Percentiles rank a stretch among this genome's conserved stretches.
phyloP scores from a whole-genome alignment of 1,140 invertebrate genomes.

The Colletes latitarsis region DNA sequence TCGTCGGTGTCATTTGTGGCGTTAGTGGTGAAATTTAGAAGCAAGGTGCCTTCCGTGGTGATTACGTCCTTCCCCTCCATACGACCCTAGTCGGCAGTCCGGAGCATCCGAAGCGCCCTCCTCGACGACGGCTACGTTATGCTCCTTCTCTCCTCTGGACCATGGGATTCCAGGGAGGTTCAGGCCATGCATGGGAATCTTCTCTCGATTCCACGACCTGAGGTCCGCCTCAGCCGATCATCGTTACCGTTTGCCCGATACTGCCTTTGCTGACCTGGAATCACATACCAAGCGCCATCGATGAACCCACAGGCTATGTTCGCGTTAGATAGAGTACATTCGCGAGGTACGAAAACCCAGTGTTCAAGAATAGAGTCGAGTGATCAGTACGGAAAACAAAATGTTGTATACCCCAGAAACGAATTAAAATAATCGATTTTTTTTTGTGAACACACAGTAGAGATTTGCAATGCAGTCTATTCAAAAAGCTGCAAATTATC shows the following conservation, averaged over 20 bases:
- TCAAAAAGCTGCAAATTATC: too few species aligned
- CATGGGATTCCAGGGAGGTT: slow-evolving; percentile 49
- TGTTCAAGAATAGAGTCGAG: too few species aligned
- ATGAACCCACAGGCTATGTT: too few species aligned
- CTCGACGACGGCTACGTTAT: slow-evolving; percentile 64
- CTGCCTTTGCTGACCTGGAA: slow-evolving; percentile 38
- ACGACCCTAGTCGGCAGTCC: slow-evolving; percentile 78
- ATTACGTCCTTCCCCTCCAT: slow-evolving; percentile 78
- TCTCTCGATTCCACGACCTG: slow-evolving; percentile 26
- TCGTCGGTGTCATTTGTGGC: slow-evolving; percentile 65
- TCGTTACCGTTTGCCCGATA: slow-evolving; percentile 5
- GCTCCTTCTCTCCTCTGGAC: slow-evolving; percentile 55
- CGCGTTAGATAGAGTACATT: too few species aligned
- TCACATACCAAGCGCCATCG: not conserved
- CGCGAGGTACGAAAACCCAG: too few species aligned
- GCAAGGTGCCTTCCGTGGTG: slow-evolving; percentile 73
- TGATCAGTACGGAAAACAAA: too few species aligned
- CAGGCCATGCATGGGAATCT: slow-evolving; percentile 41
- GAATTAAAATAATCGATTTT: too few species aligned
- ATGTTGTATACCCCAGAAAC: too few species aligned
- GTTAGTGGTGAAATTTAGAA: slow-evolving; percentile 73
- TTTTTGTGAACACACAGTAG: too few species aligned
- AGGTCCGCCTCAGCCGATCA: slow-evolving; percentile 2
- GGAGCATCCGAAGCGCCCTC: slow-evolving; percentile 74
- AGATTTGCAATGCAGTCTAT: too few species aligned